Evolutionary conservation across 2,797 vertebrate species (phyloP).

Genomic region (Pempheris klunzingeri): DNA sequence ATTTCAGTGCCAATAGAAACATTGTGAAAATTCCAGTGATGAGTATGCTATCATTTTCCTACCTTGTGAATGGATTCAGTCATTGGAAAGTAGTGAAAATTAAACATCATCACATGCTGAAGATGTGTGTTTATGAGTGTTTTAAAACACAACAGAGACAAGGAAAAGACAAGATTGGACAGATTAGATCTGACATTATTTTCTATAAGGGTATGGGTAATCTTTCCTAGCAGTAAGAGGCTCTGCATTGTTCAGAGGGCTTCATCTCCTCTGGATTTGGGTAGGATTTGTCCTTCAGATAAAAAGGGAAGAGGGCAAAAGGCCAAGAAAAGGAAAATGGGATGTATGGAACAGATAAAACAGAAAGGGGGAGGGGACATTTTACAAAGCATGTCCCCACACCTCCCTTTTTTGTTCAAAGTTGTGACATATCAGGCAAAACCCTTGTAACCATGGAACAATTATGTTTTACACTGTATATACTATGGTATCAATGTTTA

Average conservation of each 20-base stretch:
- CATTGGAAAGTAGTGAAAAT: constrained; percentile 9
- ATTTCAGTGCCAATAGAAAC: constrained; percentile 48
- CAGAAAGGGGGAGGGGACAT: background rate
- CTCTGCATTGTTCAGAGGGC: constrained; percentile 32
- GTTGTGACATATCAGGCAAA: background rate
- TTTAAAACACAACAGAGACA: background rate
- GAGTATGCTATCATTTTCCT: constrained; percentile 12
- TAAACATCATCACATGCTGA: background rate
- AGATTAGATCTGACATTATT: constrained; percentile 28
- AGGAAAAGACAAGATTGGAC: background rate
- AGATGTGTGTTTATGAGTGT: background rate
- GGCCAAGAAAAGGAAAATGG: constrained; percentile 35
- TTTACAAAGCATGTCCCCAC: constrained; percentile 6
- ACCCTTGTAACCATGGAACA: background rate
- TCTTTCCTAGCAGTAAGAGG: constrained; percentile 34
- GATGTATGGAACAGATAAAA: constrained; percentile 41
- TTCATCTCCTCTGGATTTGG: constrained; percentile 61
- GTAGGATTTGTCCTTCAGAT: constrained; percentile 48
- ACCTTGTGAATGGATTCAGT: constrained; percentile 26
- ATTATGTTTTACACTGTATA: background rate
- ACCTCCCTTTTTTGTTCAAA: no score
- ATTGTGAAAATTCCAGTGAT: constrained; percentile 41
- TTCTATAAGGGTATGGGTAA: constrained; percentile 29
- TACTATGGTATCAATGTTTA: background rate
- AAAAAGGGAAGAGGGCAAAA: constrained; percentile 38